Conservation (phyloP, 1,140 invertebrate genomes). For the Lamellibrachia luymesi region DNA sequence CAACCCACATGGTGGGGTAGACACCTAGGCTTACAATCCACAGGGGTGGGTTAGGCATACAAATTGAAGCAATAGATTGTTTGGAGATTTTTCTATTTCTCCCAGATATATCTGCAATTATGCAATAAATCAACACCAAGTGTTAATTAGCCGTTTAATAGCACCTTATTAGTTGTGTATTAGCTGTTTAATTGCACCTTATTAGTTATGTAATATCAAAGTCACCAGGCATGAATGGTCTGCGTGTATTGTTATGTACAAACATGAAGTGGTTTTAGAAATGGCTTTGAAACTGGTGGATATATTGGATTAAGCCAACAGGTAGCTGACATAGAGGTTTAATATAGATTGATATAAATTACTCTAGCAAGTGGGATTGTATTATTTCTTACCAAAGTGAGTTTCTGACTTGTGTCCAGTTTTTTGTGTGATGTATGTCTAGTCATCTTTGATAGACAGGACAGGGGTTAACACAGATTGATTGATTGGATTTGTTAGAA, state of each 20-base stretch:
- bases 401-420: neutral
- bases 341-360: no score
- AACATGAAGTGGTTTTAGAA: neutral
- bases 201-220: no score
- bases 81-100: neutral
- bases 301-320: neutral
- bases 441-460: neutral
- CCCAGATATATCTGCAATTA: neutral
- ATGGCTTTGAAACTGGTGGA: neutral
- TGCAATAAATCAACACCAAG: neutral
- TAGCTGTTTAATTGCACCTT: no score
- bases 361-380: neutral
- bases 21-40: neutral
- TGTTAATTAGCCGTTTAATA: neutral
- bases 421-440: neutral
- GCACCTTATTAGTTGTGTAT: no score
- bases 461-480: neutral
- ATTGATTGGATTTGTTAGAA: neutral
- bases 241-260: neutral
- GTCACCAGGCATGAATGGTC: neutral
- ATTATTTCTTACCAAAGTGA: neutral
- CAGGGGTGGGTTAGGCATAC: neutral
- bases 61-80: neutral
- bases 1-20: no score
- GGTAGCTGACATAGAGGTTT: neutral